Evolutionary conservation across 2,888 invertebrate species (phyloP), one percentile per base, ranked within the genome.

Genomic region (Oligia fasciuncula): DNA sequence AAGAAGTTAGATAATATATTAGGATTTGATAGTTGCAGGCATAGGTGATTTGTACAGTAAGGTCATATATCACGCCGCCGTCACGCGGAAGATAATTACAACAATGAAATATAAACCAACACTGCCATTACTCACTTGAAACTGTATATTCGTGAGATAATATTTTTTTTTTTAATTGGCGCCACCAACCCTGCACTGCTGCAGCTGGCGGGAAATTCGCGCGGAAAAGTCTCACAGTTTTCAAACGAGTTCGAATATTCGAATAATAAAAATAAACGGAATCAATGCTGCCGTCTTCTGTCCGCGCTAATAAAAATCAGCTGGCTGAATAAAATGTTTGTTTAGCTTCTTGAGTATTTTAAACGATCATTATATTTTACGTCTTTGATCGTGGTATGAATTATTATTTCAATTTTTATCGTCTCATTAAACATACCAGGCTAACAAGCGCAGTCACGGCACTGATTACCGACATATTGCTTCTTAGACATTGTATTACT

Each of bases 331-430:
- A 81, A 29, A 63, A 88, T 89, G 85, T 89, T 88, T 88, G 82
- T 89, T 85, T 85, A 84, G 74, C 80, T 87, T 86, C 85, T 81
- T 77, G 76, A 75, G 83, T 84, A 84, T 91, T 89, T 90, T 82
- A 86, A 76, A 82, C 77, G 83, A 81, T 84, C 71, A 80, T 81
- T 85, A 76, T 85, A 75, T 89, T 86, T 83, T 71, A 80, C 68
- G 77, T 77, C 88, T 90, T 91, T 90, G 89, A 91, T 91, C 91
- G 74, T 83, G 77, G 6, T 83, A 90, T 89, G 86, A 88, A 84
- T 85, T 81, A 85, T 86, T 83, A 79, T 78, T 82, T 81, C n/a
- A 76, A 76, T 83, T 84, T 85, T 81, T 83, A 85, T 83, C 69
- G 84, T 81, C 76, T 86, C 74, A 80, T 82, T 84, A 85, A 80